Conservation (phyloP, 2,797 vertebrate species). For the Mus spretus region DNA sequence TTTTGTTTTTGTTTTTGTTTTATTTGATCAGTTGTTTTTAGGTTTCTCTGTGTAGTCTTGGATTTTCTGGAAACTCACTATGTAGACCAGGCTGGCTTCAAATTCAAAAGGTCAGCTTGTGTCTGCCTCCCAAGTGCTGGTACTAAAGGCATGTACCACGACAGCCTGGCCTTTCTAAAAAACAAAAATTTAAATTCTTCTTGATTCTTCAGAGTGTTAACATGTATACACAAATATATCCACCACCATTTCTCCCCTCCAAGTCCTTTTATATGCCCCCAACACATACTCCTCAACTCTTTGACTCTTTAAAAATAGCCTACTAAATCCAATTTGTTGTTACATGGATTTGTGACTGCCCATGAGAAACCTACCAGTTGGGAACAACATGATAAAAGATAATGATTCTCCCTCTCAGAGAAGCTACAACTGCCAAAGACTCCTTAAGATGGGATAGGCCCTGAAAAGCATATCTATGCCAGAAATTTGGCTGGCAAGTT, state of each 20-base stretch:
- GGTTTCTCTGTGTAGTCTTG: neutral
- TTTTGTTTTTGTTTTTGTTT: neutral
- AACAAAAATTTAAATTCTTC: neutral
- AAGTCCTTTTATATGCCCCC: neutral
- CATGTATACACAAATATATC: neutral
- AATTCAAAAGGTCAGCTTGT: neutral
- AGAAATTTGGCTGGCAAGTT: neutral
- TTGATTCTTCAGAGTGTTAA: neutral
- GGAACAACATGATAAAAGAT: neutral
- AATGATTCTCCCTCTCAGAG: neutral
- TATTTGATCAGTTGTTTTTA: neutral
- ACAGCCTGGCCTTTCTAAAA: neutral
- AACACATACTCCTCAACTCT: neutral
- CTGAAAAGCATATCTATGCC: neutral
- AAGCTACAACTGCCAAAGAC: neutral
- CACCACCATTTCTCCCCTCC: too few relatives aligned
- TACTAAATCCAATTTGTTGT: neutral
- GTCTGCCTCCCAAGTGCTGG: neutral
- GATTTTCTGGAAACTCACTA: neutral
- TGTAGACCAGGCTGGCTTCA: neutral
- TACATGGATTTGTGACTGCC: neutral
- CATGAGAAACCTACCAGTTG: neutral
- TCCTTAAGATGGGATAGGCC: neutral
- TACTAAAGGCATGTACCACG: neutral
- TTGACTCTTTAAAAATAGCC: neutral